These are phyloP conservation scores for Cetonia aurata DNA, from an alignment of 2,888 invertebrate genomes.

Conservation along the genomic window DNA sequence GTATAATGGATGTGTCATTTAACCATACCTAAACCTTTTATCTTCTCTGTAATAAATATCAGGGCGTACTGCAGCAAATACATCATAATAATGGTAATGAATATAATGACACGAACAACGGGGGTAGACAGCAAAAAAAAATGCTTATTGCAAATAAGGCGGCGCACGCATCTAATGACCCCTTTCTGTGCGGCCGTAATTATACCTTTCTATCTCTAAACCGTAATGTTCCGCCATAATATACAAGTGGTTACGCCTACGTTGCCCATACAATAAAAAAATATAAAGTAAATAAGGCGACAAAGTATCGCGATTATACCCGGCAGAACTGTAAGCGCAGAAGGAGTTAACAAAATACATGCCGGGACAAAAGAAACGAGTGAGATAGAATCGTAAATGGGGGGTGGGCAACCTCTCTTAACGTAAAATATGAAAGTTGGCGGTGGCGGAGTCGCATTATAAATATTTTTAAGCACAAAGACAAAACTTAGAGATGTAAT, in stretches of 20 bases:
- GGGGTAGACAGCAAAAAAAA: conserved; percentile 7
- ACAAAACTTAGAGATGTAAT: conserved; percentile 66
- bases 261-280: conserved; percentile 12
- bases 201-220: conserved; percentile 21
- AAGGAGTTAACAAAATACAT: too few relatives aligned
- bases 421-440: conserved; percentile 32
- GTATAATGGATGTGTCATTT: too few relatives aligned
- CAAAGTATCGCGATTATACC: background rate
- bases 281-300: background rate
- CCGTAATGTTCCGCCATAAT: conserved; percentile 11
- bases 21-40: too few relatives aligned
- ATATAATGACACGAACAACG: background rate
- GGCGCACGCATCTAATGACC: conserved; percentile 6
- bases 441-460: conserved; percentile 50
- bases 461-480: conserved; percentile 67
- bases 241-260: conserved; percentile 24
- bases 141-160: conserved; percentile 1
- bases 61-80: background rate
- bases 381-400: background rate
- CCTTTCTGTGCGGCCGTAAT: conserved; percentile 13
- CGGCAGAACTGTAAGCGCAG: too few relatives aligned
- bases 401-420: conserved; percentile 1
- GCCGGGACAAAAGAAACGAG: background rate
- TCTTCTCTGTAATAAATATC: too few relatives aligned
- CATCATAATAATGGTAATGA: conserved; percentile 1